Base-by-base conservation (phyloP, 2,797 vertebrate species). In the Chaetophractus vellerosus region DNA sequence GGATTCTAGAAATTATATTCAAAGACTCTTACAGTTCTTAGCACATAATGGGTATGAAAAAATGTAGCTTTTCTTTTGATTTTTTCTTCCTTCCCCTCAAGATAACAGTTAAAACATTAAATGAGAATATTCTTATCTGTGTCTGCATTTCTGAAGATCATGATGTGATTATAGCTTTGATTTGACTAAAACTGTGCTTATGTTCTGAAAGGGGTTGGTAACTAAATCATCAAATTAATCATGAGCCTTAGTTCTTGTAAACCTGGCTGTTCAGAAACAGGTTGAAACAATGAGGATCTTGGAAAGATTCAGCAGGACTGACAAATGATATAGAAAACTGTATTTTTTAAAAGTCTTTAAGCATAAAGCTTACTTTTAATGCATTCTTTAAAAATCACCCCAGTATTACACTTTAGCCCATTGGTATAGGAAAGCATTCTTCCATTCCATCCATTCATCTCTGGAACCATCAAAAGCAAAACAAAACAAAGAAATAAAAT, bases 351-450 rank as follows among this genome's bases (percentile, higher is more conserved):
- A 24, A 52, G 45, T 36, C 64, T 88, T 88, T 78, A 79, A 71
- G 14, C 52, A 45, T 15, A 63, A 48, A 59, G n/a, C n/a, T 89
- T 16, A 64, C 38, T 79, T 88, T 83, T 92, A 79, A 92, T 72
- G 14, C 28, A 72, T 71, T 74, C 61, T 75, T 81, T 75, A 23
- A 92, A 85, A 85, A 80, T 24, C 12, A 50, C 36, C 6, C 15
- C n/a, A 31, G 19, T 66, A 41, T 72, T 69, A 71, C 45, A 45
- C 45, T 45, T 45, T 45, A 45, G 45, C 26, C 59, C 59, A 26
- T 26, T 26, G 24, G 59, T 61, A 61, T 23, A 12, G 23, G 7
- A 24, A 79, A 91, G 79, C 28, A 28, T 50, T 83, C n/a, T 19
- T 85, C 18, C 8, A 21, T 48, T 14, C 28, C 26, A 95, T 14